Evolutionary conservation across 2,113 vertebrate species (phyloP).

Genomic region (Archilochus colubris): DNA sequence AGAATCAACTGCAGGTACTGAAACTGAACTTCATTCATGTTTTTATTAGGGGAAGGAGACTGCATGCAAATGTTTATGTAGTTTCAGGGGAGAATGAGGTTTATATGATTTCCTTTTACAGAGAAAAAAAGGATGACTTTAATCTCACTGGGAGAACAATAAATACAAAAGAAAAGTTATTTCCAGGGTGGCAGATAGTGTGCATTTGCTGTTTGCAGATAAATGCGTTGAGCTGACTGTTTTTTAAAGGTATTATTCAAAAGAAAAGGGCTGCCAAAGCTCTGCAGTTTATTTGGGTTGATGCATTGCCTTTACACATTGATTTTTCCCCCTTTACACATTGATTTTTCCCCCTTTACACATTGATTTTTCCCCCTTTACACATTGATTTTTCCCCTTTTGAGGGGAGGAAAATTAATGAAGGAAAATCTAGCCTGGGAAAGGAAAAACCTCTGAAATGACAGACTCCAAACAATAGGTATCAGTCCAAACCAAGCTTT

Average conservation of each 20-base stretch:
- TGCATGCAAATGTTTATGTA: background rate
- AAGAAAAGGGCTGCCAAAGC: background rate
- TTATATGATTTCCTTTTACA: background rate
- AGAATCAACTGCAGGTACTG: background rate
- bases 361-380: too few relatives aligned
- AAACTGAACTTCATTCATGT: background rate
- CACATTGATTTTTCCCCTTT: background rate
- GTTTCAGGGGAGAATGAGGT: background rate
- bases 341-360: too few relatives aligned
- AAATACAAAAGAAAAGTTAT: background rate
- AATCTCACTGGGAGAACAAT: background rate
- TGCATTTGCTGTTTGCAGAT: background rate
- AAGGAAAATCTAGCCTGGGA: background rate
- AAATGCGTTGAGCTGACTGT: background rate
- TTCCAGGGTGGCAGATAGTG: background rate
- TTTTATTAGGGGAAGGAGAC: background rate
- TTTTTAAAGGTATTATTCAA: background rate
- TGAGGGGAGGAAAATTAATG: background rate
- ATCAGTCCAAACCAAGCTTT: background rate
- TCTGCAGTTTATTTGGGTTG: background rate
- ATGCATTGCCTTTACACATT: background rate
- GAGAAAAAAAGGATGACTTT: background rate
- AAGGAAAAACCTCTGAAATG: background rate
- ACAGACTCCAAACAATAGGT: background rate
- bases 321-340: background rate